Percentiles rank a stretch among this genome's conserved stretches.
Evolutionary conservation across 2,797 vertebrate genomes (phyloP).

Genomic region (Halcyon smyrnensis): DNA sequence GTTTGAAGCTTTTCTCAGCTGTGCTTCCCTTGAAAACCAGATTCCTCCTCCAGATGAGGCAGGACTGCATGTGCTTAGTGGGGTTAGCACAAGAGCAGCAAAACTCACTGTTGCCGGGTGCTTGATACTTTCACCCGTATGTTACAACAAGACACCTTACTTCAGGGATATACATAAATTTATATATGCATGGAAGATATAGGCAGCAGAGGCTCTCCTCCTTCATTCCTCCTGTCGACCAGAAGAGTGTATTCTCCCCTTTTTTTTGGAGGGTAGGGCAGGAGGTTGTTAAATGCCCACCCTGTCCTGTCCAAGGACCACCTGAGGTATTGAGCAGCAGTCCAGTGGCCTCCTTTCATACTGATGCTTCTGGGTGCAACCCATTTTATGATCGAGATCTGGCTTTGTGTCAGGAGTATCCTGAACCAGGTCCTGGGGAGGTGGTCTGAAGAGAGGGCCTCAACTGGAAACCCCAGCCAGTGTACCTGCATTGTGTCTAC

Average conservation of each 20-base stretch:
- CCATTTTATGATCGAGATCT: neutral
- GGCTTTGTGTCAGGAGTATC: neutral
- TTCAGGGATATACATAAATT: no score
- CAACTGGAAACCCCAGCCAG: neutral
- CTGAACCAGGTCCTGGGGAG: neutral
- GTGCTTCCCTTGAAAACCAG: constrained; percentile 46
- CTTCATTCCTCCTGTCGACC: neutral
- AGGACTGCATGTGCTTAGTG: neutral
- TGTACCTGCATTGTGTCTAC: neutral
- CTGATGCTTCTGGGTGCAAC: neutral
- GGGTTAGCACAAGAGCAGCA: neutral
- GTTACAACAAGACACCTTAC: neutral
- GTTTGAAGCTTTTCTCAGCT: constrained; percentile 58
- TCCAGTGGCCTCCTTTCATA: neutral
- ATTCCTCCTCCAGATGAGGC: neutral
- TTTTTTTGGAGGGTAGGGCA: neutral
- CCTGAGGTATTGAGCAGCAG: neutral
- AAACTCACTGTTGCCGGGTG: accelerated
- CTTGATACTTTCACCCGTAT: neutral
- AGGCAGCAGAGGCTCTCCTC: neutral
- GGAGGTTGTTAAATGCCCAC: neutral
- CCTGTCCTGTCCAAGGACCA: neutral
- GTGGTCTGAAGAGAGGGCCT: neutral
- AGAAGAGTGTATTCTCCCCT: neutral
- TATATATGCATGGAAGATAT: neutral